phyloP scores from a whole-genome alignment of 2,888 invertebrate species.

The Drosophila meridiana region DNA sequence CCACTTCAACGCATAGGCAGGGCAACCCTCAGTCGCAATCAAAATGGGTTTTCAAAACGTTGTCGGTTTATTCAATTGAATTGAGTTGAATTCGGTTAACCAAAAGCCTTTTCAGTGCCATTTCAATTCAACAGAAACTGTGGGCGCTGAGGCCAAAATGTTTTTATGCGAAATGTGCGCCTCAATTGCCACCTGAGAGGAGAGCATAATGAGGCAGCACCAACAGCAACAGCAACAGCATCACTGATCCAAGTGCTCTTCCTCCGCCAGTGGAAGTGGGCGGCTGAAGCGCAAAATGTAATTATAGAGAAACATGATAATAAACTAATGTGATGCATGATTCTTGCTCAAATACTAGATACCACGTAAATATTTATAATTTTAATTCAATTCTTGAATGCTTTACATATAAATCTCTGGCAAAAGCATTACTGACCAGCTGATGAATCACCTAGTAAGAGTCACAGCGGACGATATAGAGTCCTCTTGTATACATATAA shows the following conservation, averaged over 20 bases:
- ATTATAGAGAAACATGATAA: slow-evolving; percentile 39
- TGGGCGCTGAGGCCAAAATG: slow-evolving; percentile 34
- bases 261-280: slow-evolving; percentile 29
- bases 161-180: slow-evolving; percentile 47
- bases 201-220: slow-evolving; percentile 54
- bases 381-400: background rate
- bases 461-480: background rate
- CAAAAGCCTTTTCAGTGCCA: slow-evolving; percentile 62
- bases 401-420: background rate
- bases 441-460: background rate
- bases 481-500: background rate
- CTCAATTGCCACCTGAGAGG: slow-evolving; percentile 57
- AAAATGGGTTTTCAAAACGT: slow-evolving; percentile 37
- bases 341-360: slow-evolving; percentile 11
- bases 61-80: slow-evolving; percentile 60
- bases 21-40: slow-evolving; percentile 7
- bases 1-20: slow-evolving; percentile 4
- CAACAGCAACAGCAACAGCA: slow-evolving; percentile 35
- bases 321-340: slow-evolving; percentile 8
- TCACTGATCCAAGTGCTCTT: slow-evolving; percentile 48
- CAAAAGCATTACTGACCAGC: background rate
- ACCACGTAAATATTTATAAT: background rate
- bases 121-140: slow-evolving; percentile 58
- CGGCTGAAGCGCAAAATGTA: slow-evolving; percentile 33
- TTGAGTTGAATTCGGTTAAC: slow-evolving; percentile 66